Conservation (phyloP, 53 echinoderm and acorn worm genomes). For the Echinometra lucunter region DNA sequence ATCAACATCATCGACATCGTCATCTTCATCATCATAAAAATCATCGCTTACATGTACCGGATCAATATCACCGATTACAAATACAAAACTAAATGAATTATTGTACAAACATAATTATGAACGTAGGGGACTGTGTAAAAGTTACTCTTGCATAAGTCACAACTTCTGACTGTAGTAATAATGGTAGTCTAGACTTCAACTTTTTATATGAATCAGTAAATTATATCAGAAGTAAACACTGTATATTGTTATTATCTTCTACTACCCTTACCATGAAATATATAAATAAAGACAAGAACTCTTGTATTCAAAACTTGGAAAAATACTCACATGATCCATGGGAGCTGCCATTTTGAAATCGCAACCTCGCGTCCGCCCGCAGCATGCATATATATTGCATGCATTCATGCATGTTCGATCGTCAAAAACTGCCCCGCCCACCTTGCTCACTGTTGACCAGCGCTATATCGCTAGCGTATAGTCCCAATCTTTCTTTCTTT, state of each 20-base stretch:
- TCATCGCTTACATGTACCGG: no score
- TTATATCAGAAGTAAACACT: not conserved
- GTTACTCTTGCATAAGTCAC: not conserved
- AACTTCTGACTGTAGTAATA: not conserved
- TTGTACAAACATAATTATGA: not conserved
- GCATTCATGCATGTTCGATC: no score
- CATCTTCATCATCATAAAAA: no score
- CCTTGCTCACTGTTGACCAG: no score
- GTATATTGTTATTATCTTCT: not conserved
- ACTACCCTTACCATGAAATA: not conserved
- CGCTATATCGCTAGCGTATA: no score
- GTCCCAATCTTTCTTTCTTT: no score
- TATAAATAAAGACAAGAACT: not conserved
- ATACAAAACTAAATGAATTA: no score
- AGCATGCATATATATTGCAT: no score
- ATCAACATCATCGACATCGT: no score
- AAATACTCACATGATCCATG: slow-evolving; percentile 45
- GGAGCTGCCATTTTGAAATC: slow-evolving; percentile 50
- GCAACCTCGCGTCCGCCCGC: slow-evolving; percentile 11
- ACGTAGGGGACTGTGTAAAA: not conserved
- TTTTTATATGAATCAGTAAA: not conserved
- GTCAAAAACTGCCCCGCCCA: not conserved
- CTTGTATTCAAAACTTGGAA: no score
- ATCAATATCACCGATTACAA: no score
- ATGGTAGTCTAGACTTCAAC: no score